Base-by-base conservation (phyloP, 2,888 invertebrate genomes). In the Drosophila austrosaltans region DNA sequence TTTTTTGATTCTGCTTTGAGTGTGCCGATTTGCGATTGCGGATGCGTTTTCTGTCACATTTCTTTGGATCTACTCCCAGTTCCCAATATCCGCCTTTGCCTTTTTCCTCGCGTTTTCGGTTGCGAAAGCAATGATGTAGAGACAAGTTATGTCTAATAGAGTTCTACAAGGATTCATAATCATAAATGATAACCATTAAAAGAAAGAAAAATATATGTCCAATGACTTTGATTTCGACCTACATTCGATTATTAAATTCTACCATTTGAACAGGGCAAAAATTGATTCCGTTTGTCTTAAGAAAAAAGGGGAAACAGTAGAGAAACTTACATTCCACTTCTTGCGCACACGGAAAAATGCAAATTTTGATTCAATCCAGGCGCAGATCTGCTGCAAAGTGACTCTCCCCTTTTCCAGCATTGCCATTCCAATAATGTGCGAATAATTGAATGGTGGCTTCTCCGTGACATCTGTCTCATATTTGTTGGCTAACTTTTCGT, bases 51-150 rank as follows among this genome's bases (percentile, higher is more conserved):
- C 89, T 89, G 64, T 92, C 90, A 53, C 90, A 91, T 79, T 92
- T 92, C 28, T 89, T 90, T 2, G 89, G 87, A 78, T 92, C 92
- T 2, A 92, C 89, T 0, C 92, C 91, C 16, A 92, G 72, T 60
- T 92, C 92, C 92, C 92, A 92, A 53, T 92, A 92, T 12, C 92
- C 92, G 2, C 92, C 92, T 72, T 92, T 92, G 0, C 92, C 92
- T 39, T 91, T 92, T 61, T 92, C 92, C 60, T 90, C 90, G 48
- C 92, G 92, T 53, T 91, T 91, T 0, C 91, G 90, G 53, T 92
- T 92, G 2, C 92, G 91, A 80, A 92, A 92, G 67, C 92, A 92
- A 44, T 90, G 91, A 68, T 92, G 91, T 16, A 92, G 73, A 3
- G 92, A 92, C 12, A 92, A 77, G 77, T 92, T 92, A 62, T 92